Conservation (phyloP, 2,113 vertebrate genomes). For the Gobius niger region DNA sequence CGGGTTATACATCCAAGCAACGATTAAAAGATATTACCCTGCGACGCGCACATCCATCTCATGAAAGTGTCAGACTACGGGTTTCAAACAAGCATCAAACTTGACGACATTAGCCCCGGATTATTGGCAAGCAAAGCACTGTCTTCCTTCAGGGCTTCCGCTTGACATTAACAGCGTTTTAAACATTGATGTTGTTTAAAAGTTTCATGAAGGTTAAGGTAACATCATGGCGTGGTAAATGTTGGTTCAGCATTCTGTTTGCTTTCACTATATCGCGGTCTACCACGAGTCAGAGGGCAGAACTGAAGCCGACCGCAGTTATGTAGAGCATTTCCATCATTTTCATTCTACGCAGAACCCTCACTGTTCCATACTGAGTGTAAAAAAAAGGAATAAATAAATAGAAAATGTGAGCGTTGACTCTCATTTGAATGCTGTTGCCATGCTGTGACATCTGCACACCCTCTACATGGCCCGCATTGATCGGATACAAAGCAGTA, state of each 20-base stretch:
- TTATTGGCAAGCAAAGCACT: slow-evolving; percentile 55
- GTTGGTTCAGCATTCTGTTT: slow-evolving; percentile 33
- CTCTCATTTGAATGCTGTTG: too few species aligned
- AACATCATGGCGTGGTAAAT: slow-evolving; percentile 50
- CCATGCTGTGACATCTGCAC: too few species aligned
- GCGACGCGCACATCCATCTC: slow-evolving; percentile 68
- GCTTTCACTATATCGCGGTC: slow-evolving; percentile 17
- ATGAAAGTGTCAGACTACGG: slow-evolving; percentile 54
- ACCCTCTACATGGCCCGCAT: too few species aligned
- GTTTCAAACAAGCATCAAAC: slow-evolving; percentile 25
- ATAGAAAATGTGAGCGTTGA: too few species aligned
- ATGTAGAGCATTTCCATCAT: neutral
- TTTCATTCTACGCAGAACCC: too few species aligned
- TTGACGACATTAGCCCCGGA: slow-evolving; percentile 52
- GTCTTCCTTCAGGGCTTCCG: slow-evolving; percentile 56
- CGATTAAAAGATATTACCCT: slow-evolving; percentile 73
- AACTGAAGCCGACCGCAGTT: neutral
- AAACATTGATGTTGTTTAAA: slow-evolving; percentile 69
- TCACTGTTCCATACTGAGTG: too few species aligned
- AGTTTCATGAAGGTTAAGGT: slow-evolving; percentile 73
- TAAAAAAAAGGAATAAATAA: too few species aligned
- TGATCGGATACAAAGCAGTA: too few species aligned
- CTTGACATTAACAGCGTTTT: slow-evolving; percentile 56
- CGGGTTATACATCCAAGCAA: slow-evolving; percentile 63
- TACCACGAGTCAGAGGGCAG: neutral